Conservation (phyloP, 2,113 vertebrate genomes). For the Himantopus leucocephalus region DNA sequence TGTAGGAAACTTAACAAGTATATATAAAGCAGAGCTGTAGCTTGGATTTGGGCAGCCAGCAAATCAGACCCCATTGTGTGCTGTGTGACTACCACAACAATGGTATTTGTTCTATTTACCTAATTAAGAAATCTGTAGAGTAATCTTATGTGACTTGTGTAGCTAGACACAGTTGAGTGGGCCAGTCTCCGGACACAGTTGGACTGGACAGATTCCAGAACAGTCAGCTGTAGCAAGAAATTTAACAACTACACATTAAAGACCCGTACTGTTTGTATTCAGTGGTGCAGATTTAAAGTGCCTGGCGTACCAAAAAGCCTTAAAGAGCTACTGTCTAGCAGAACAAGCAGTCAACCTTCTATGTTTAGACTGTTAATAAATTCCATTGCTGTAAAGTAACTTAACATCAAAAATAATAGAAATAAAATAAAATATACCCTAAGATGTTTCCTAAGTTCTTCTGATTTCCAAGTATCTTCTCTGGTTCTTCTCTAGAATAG, state of each 20-base stretch:
- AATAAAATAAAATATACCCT: slow-evolving; percentile 70
- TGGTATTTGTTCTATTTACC: background rate
- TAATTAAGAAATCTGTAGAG: background rate
- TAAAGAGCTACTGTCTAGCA: background rate
- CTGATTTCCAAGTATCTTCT: slow-evolving; percentile 94
- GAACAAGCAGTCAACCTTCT: background rate
- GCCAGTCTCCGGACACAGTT: background rate
- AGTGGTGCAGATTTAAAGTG: background rate
- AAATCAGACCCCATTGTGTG: background rate
- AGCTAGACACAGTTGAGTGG: background rate
- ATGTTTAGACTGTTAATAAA: background rate
- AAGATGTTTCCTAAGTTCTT: slow-evolving; percentile 86
- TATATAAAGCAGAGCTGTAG: background rate
- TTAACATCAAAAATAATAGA: background rate
- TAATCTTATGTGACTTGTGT: background rate
- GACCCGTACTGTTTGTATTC: background rate
- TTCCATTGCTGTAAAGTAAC: background rate
- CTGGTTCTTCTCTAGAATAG: slow-evolving; percentile 81
- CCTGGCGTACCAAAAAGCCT: background rate
- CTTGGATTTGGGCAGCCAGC: background rate
- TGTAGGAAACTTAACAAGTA: background rate
- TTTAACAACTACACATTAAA: background rate
- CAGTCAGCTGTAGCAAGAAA: background rate
- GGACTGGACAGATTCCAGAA: background rate
- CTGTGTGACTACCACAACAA: background rate